phyloP scores from a whole-genome alignment of 2,797 vertebrate genomes.

The Anomalospiza imberbis region DNA sequence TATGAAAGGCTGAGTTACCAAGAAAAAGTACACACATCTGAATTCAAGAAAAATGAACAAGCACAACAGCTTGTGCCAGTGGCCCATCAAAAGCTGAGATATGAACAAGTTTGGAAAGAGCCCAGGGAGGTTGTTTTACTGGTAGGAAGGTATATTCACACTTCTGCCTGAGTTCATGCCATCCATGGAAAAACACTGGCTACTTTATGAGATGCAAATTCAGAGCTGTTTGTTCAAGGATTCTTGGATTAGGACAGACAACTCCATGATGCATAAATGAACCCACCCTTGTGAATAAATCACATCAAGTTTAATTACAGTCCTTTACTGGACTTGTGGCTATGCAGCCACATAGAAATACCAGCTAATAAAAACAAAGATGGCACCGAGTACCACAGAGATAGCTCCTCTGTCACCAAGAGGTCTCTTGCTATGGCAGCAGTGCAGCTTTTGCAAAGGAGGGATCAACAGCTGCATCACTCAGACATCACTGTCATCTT shows the following conservation, averaged over 20 bases:
- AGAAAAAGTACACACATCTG: not conserved
- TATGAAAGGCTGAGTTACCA: not conserved
- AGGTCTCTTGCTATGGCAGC: not conserved
- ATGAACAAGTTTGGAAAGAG: not conserved
- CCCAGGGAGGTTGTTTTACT: not conserved
- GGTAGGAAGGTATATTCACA: not conserved
- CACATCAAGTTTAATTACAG: not conserved
- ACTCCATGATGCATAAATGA: not conserved
- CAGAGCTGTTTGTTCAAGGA: not conserved
- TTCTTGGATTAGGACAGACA: constrained; percentile 1
- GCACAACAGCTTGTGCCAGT: not conserved
- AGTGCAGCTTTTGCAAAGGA: not conserved
- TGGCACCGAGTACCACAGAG: not conserved
- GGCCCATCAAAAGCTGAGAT: not conserved
- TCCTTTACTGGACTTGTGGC: not conserved
- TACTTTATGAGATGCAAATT: not conserved
- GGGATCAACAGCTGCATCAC: not conserved
- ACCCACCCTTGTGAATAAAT: not conserved
- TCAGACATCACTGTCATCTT: not conserved
- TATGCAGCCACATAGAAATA: not conserved
- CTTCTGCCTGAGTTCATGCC: not conserved
- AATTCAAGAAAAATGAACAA: not conserved
- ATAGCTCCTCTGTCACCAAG: not conserved
- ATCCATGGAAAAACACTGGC: not conserved
- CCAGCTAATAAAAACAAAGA: not conserved